Evolutionary conservation across 53 echinoderm and acorn worm species (phyloP).

Genomic region (Zoroaster sp.): DNA sequence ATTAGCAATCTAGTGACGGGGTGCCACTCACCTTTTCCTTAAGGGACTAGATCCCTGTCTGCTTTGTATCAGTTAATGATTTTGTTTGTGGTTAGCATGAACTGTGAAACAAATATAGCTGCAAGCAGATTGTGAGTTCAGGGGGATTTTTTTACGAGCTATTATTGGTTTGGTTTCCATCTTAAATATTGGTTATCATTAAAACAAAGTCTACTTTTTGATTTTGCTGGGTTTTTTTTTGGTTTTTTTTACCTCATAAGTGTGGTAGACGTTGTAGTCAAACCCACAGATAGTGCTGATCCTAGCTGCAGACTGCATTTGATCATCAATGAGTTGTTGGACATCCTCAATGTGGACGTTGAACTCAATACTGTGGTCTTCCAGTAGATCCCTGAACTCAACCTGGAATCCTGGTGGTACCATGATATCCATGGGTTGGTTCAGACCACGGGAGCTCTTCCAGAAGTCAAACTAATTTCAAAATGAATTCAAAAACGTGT

Average conservation of each 20-base stretch:
- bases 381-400: constrained; percentile 45
- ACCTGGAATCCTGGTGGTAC: constrained; percentile 60
- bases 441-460: constrained; percentile 45
- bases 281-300: not conserved
- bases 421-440: constrained; percentile 73
- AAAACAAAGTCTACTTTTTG: no score
- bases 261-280: constrained; percentile 77
- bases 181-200: no score
- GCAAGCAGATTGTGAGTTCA: no score
- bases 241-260: constrained; percentile 59
- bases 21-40: not conserved
- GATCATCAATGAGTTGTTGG: constrained; percentile 17
- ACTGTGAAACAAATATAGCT: no score
- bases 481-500: no score
- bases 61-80: no score
- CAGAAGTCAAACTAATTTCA: constrained; percentile 76
- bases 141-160: no score
- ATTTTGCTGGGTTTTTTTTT: no score
- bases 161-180: no score
- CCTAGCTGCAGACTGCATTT: not conserved
- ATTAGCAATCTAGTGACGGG: not conserved
- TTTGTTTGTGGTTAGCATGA: no score
- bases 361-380: not conserved
- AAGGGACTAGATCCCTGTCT: not conserved
- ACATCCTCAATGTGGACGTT: constrained; percentile 21